A percentile compares a stretch with the other conserved stretches of the same genome.
These are phyloP conservation scores for Drosophila paramelanica DNA, from an alignment of 2,888 invertebrate species.

Conservation along the genomic window DNA sequence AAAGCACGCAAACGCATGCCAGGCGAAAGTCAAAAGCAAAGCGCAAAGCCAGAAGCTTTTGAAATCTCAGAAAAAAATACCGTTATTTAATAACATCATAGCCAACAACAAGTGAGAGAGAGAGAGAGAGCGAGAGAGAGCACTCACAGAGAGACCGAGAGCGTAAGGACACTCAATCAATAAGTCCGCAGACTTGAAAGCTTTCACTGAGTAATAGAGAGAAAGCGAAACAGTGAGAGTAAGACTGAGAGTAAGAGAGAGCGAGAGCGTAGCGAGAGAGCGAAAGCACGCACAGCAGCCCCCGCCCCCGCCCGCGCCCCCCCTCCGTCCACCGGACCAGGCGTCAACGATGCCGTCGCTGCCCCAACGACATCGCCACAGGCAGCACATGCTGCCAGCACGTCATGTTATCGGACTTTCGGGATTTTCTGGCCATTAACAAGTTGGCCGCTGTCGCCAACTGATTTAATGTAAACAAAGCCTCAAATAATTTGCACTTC, in stretches of 20 bases:
- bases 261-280: constrained; percentile 20
- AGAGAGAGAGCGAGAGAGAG: constrained; percentile 20
- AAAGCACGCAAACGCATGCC: constrained; percentile 73
- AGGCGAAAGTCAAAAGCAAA: constrained; percentile 65
- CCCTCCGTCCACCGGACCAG: not conserved
- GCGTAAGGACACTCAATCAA: constrained; percentile 49
- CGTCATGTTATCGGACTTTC: constrained; percentile 44
- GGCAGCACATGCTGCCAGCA: constrained; percentile 65
- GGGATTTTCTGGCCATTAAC: constrained; percentile 36
- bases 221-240: not conserved
- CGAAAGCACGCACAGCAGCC: constrained; percentile 30
- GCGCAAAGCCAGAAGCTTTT: constrained; percentile 65
- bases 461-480: constrained; percentile 38
- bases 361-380: constrained; percentile 52
- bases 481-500: constrained; percentile 2
- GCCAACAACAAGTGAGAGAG: constrained; percentile 61
- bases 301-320: not conserved
- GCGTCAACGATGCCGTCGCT: constrained; percentile 7
- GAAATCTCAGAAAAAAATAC: constrained; percentile 54
- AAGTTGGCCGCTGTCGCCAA: constrained; percentile 12
- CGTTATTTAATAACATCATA: constrained; percentile 53
- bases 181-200: constrained; percentile 54
- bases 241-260: constrained; percentile 1
- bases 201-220: constrained; percentile 23
- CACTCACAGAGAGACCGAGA: constrained; percentile 9